Percentiles rank a stretch among this genome's conserved stretches.
Conservation (phyloP, 2,888 invertebrate genomes). For the Cephus rjabovi region DNA sequence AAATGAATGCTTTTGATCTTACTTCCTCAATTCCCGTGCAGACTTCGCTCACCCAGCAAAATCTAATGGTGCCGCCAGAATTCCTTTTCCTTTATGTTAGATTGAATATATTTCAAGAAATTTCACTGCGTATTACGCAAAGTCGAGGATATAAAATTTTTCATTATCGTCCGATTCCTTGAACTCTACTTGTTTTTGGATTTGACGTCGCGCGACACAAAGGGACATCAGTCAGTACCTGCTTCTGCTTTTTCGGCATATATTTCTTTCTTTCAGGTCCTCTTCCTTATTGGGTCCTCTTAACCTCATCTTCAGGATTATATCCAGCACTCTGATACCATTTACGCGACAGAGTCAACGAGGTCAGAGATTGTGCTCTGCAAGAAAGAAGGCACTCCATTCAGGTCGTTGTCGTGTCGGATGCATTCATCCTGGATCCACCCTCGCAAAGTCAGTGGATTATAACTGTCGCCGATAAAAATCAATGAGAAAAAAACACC, state of each 20-base stretch:
- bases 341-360: neutral
- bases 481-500: neutral
- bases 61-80: neutral
- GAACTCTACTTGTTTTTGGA: neutral
- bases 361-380: neutral
- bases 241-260: neutral
- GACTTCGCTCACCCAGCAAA: neutral
- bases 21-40: neutral
- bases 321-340: neutral
- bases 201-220: neutral
- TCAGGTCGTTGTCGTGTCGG: neutral
- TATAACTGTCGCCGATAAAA: neutral
- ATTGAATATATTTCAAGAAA: neutral
- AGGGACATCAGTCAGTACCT: neutral
- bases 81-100: neutral
- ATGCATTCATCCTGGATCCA: neutral
- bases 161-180: neutral
- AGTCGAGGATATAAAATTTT: neutral
- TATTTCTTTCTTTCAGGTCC: neutral
- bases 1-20: neutral
- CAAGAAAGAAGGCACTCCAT: neutral
- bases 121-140: too few species aligned
- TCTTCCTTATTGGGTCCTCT: neutral
- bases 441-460: neutral
- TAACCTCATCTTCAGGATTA: neutral